Evolutionary conservation across 2,113 vertebrate species (phyloP).

Genomic region (Anser cygnoides): DNA sequence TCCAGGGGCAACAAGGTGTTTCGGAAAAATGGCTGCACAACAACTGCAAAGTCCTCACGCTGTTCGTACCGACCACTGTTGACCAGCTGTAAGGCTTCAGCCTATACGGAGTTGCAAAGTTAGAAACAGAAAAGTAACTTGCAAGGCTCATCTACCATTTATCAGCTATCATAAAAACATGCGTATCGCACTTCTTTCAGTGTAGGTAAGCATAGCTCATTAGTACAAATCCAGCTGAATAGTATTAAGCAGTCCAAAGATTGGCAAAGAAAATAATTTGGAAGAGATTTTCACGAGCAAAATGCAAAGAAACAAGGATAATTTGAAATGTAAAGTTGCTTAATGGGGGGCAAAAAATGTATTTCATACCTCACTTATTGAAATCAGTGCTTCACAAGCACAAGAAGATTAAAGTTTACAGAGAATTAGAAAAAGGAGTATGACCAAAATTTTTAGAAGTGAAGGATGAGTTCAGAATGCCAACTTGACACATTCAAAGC

Average conservation of each 20-base stretch:
- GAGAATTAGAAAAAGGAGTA: background rate
- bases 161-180: background rate
- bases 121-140: background rate
- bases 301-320: background rate
- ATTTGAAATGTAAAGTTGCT: background rate
- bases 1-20: constrained; percentile 81
- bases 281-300: background rate
- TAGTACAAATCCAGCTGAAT: background rate
- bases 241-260: background rate
- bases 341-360: background rate
- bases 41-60: constrained; percentile 85
- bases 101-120: background rate
- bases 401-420: background rate
- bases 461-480: background rate
- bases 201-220: background rate
- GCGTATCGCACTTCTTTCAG: background rate
- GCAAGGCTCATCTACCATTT: background rate
- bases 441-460: background rate
- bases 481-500: background rate
- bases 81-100: constrained; percentile 57
- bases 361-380: background rate
- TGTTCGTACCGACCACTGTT: constrained; percentile 72
- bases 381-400: background rate
- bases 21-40: constrained; percentile 87
- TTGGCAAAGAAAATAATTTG: background rate